These are phyloP conservation scores for Acanthopagrus latus DNA, from an alignment of 2,797 vertebrate species.

Conservation along the genomic window DNA sequence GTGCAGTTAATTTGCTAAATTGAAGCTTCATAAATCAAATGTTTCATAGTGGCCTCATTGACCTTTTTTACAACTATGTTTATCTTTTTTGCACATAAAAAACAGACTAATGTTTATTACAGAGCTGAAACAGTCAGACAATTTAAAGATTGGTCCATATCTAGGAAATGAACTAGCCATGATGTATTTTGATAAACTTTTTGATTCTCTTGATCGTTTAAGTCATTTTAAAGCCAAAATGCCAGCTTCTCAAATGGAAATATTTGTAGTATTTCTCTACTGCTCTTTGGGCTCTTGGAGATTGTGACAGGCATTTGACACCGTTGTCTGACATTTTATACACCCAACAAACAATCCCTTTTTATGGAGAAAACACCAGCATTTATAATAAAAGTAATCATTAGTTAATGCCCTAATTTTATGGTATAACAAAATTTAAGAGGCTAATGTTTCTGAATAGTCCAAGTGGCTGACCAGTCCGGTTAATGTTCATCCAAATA, in stretches of 20 bases:
- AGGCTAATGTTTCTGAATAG: neutral
- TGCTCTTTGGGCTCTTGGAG: neutral
- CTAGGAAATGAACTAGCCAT: too few relatives aligned
- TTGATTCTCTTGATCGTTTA: neutral
- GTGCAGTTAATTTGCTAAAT: neutral
- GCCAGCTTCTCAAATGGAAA: neutral
- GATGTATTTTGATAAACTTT: neutral
- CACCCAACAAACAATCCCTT: too few relatives aligned
- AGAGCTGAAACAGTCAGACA: neutral
- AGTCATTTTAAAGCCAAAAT: neutral
- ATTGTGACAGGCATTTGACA: neutral
- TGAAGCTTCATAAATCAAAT: constrained; percentile 3
- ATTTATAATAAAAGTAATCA: neutral
- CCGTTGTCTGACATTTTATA: neutral
- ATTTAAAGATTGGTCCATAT: neutral
- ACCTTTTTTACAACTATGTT: neutral
- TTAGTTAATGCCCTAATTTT: neutral
- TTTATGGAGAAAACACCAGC: neutral
- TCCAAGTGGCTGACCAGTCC: neutral
- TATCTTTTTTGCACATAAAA: neutral
- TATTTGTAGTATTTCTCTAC: neutral
- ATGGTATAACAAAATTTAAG: neutral
- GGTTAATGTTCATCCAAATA: constrained; percentile 8
- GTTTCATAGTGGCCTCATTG: neutral
- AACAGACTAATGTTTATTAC: neutral